Conservation (phyloP, 1,140 invertebrate species). For the Holcopasites calliopsidis region DNA sequence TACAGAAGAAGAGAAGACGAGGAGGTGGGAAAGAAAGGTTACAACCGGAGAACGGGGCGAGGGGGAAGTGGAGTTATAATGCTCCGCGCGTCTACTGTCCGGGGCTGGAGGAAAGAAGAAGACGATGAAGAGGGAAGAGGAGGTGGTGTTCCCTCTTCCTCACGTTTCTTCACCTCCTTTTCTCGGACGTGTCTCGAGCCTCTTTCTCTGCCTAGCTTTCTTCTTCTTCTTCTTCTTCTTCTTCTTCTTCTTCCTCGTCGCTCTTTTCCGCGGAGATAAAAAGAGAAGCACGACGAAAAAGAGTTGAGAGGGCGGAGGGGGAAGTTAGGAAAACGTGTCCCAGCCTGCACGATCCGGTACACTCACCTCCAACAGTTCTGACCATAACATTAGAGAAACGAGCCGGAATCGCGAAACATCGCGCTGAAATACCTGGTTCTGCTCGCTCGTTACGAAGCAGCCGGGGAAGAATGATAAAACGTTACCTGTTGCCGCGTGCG, state of each 20-base stretch:
- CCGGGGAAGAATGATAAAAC: constrained; percentile 15
- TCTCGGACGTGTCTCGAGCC: constrained; percentile 22
- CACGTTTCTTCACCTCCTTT: not conserved
- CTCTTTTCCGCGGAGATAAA: constrained; percentile 43
- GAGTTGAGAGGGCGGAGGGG: constrained; percentile 32
- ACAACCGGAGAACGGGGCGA: not conserved
- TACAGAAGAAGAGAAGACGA: constrained; percentile 45
- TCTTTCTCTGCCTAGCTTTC: constrained; percentile 18
- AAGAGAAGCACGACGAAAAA: constrained; percentile 46
- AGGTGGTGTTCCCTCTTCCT: constrained; percentile 1
- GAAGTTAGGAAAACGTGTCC: constrained; percentile 75
- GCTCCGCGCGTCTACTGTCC: constrained; percentile 65
- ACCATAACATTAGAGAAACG: constrained; percentile 71
- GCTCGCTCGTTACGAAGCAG: constrained; percentile 14
- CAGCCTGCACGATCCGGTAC: constrained; percentile 75
- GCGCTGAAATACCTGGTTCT: constrained; percentile 43
- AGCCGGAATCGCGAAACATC: constrained; percentile 26
- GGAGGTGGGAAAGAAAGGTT: constrained; percentile 43
- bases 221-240: constrained; percentile 34
- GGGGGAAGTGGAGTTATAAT: constrained; percentile 61
- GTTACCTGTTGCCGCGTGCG: constrained; percentile 29
- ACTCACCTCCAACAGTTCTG: constrained; percentile 69
- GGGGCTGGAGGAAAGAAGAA: constrained; percentile 22
- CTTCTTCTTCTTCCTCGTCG: constrained; percentile 35
- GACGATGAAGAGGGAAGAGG: not conserved